These are phyloP conservation scores for Drosophila willistoni DNA, from an alignment of 1,140 invertebrate species.

Conservation along the genomic window DNA sequence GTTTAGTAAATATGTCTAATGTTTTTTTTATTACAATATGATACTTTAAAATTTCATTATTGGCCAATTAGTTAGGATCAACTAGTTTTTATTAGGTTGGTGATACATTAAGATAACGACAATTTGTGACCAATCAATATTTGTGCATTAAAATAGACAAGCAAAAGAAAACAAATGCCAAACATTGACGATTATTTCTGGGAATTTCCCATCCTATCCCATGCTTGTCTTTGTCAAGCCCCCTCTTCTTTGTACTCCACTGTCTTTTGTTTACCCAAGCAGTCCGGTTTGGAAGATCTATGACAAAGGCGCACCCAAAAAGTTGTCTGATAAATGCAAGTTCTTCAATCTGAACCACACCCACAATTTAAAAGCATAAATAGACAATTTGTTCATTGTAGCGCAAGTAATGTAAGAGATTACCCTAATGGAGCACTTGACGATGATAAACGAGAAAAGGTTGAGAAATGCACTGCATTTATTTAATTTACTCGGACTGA, in stretches of 20 bases:
- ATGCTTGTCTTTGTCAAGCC: background rate
- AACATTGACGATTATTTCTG: conserved; percentile 73
- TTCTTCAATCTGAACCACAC: conserved; percentile 39
- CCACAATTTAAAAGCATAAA: conserved; percentile 28
- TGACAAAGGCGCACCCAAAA: conserved; percentile 57
- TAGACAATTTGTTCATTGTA: conserved; percentile 47
- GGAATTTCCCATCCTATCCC: conserved; percentile 40
- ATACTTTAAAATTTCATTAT: background rate
- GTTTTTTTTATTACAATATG: too few relatives aligned
- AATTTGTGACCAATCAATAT: conserved; percentile 36
- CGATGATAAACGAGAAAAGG: conserved; percentile 59
- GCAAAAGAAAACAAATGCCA: conserved; percentile 35
- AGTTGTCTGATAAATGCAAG: conserved; percentile 25
- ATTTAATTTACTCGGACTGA: conserved; percentile 45
- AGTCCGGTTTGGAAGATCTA: conserved; percentile 13
- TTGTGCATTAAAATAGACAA: conserved; percentile 62
- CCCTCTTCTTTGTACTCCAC: conserved; percentile 31
- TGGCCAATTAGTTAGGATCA: too few relatives aligned
- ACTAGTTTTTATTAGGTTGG: background rate
- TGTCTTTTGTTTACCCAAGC: conserved; percentile 43
- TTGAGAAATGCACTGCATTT: conserved; percentile 43
- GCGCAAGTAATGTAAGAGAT: conserved; percentile 42
- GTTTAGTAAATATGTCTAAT: too few relatives aligned
- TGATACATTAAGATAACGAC: background rate
- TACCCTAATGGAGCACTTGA: conserved; percentile 71